Evolutionary conservation across 2,113 vertebrate genomes (phyloP), one percentile per base, ranked within the genome.

Genomic region (Callithrix jacchus): DNA sequence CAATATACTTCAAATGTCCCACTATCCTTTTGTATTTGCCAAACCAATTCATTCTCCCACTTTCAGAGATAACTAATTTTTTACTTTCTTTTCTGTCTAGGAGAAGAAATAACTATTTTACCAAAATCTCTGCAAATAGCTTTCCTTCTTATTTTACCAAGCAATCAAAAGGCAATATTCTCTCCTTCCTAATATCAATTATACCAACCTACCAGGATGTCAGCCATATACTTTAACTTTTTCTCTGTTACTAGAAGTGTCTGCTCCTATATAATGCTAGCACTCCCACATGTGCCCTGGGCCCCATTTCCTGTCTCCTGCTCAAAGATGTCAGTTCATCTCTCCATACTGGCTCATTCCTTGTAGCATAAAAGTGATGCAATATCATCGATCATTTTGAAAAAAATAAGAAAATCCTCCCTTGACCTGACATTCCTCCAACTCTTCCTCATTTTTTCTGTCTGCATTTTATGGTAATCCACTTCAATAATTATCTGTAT

Each of bases 101-200:
- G 27, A 30, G 61, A 64, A 30, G 27, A 40, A 94, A 13, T 70
- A 80, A 82, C 73, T 80, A 52, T 81, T 66, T 37, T 74, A 14
- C 47, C 56, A 91, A 66, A 74, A 47, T 82, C 74, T 91, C 47
- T 91, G 20, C 40, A 86, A 14, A 93, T 54, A 37, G 64, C 61
- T 89, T 71, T 89, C 61, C 40, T 95, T 76, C 79, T 89, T 93
- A 61, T 89, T 89, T 93, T 79, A 30, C 25, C 12, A 66, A 54
- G 16, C 10, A 87, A 91, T 93, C 64, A 73, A 74, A 80, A 74
- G 56, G 68, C 10, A 21, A 37, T 30, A 10, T 2, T 17, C 7
- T 47, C 27, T 66, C 80, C 25, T 82, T 91, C 27, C 21, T 81
- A 70, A 56, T 74, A 87, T 54, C 35, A 86, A 58, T 56, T 73